phyloP scores from a whole-genome alignment of 2,888 invertebrate genomes.

The Colostygia pectinataria region DNA sequence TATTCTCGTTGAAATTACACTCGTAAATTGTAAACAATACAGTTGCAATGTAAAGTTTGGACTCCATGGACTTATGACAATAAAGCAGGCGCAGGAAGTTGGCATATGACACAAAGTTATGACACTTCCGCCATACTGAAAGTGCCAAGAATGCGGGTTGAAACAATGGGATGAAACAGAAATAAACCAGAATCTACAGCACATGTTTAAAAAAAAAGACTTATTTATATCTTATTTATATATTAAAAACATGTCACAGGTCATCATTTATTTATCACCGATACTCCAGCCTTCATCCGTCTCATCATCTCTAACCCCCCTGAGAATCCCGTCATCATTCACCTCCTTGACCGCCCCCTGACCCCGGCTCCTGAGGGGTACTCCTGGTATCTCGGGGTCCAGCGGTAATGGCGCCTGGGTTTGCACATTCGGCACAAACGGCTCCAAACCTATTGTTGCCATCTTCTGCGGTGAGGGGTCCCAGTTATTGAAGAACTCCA shows the following conservation, averaged over 20 bases:
- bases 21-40: no score
- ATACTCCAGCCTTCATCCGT: constrained; percentile 26
- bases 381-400: neutral
- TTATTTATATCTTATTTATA: neutral
- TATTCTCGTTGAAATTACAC: no score
- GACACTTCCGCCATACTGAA: no score
- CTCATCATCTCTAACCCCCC: constrained; percentile 6
- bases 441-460: neutral
- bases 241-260: neutral
- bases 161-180: no score
- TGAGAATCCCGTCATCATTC: neutral
- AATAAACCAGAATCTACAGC: no score
- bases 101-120: no score
- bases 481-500: constrained; percentile 36
- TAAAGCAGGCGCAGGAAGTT: no score
- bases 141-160: no score
- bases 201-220: no score
- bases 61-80: no score
- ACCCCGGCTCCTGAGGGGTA: neutral
- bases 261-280: constrained; percentile 6
- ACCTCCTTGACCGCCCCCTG: neutral
- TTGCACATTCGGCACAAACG: neutral
- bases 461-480: neutral
- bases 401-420: neutral
- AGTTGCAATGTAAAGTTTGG: no score